A percentile compares a stretch with the other conserved stretches of the same genome.
These are phyloP conservation scores for Oreochromis niloticus DNA, from an alignment of 2,113 vertebrate genomes.

Conservation along the genomic window DNA sequence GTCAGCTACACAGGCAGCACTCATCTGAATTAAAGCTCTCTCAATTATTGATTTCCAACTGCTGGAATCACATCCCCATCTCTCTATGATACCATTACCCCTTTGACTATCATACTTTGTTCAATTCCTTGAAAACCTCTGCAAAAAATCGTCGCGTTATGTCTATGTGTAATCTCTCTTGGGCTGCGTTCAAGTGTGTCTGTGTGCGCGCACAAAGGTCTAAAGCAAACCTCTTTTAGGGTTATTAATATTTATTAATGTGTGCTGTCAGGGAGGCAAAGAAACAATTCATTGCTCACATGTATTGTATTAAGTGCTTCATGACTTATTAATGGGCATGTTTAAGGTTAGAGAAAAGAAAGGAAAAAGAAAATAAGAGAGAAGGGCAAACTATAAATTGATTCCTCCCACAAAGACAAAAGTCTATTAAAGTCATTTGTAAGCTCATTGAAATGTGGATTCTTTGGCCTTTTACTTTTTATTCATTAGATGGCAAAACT, in stretches of 20 bases:
- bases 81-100: not conserved
- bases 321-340: constrained; percentile 67
- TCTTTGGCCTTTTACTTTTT: constrained; percentile 14
- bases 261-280: constrained; percentile 51
- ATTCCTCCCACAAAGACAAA: constrained; percentile 37
- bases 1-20: constrained; percentile 37
- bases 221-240: constrained; percentile 30
- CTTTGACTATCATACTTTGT: not conserved
- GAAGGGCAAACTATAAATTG: constrained; percentile 24
- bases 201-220: fast-evolving
- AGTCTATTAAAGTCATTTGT: constrained; percentile 40
- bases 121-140: not conserved
- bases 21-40: constrained; percentile 57
- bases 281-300: constrained; percentile 64
- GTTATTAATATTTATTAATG: constrained; percentile 73
- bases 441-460: constrained; percentile 28
- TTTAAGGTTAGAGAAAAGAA: constrained; percentile 41
- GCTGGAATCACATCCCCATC: constrained; percentile 7
- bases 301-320: constrained; percentile 62
- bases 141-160: fast-evolving
- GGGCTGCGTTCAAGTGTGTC: not conserved
- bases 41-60: constrained; percentile 68
- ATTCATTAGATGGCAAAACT: not conserved
- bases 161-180: not conserved
- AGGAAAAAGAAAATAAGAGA: not conserved